Conservation (phyloP, 2,113 vertebrate genomes). For the Eublepharis macularius region DNA sequence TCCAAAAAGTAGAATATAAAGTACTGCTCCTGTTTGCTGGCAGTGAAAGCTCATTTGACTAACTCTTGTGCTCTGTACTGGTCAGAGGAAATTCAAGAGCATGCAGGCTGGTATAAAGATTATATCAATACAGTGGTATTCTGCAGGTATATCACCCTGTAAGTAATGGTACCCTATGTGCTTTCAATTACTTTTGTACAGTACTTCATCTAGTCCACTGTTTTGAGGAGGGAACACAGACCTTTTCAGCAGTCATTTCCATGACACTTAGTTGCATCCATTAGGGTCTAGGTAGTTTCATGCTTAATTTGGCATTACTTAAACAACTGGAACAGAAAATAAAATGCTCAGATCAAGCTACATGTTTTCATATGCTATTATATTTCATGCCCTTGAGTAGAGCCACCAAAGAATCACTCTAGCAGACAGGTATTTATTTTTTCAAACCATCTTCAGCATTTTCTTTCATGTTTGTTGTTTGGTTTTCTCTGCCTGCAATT, state of each 20-base stretch:
- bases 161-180: neutral
- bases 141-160: neutral
- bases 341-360: conserved; percentile 41
- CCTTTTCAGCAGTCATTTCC: conserved; percentile 30
- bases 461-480: conserved; percentile 32
- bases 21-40: accelerated
- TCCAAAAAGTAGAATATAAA: neutral
- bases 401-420: conserved; percentile 43
- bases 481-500: conserved; percentile 15
- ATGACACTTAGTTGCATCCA: conserved; percentile 33
- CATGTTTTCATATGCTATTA: conserved; percentile 38
- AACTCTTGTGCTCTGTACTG: neutral
- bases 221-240: conserved; percentile 21
- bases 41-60: neutral
- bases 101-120: neutral
- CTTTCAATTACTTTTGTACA: conserved; percentile 20
- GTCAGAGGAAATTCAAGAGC: neutral
- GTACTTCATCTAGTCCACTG: neutral
- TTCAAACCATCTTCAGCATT: conserved; percentile 11
- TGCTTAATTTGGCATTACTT: conserved; percentile 61
- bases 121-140: neutral
- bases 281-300: conserved; percentile 33
- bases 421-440: conserved; percentile 37
- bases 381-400: neutral
- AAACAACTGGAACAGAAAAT: conserved; percentile 42